Conservation (phyloP, 1,140 invertebrate species). For the Lysiphlebus fabarum region DNA sequence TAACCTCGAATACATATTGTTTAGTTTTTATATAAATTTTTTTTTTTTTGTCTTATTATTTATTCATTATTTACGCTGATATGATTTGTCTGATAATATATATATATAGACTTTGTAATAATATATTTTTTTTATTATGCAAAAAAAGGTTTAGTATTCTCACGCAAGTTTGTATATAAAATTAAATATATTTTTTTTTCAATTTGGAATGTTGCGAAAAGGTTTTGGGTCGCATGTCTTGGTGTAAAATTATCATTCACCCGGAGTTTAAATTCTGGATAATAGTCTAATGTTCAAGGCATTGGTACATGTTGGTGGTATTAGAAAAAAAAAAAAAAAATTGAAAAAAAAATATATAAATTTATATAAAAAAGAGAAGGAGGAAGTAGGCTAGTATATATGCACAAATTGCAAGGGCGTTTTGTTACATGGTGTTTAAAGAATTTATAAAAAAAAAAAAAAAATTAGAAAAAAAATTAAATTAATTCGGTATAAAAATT, state of each 20-base stretch:
- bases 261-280: background rate
- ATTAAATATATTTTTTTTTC: background rate
- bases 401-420: slow-evolving; percentile 20
- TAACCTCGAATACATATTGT: no score
- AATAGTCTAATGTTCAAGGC: background rate
- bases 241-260: slow-evolving; percentile 9
- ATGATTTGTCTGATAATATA: no score
- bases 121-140: background rate
- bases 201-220: background rate
- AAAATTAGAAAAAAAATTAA: no score
- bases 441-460: background rate
- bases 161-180: slow-evolving; percentile 2
- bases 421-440: slow-evolving; percentile 2
- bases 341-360: no score
- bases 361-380: background rate
- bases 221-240: slow-evolving; percentile 11
- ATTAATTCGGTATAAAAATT: background rate
- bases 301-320: background rate
- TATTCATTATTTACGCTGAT: no score
- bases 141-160: slow-evolving; percentile 6
- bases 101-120: no score
- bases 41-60: no score
- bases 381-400: slow-evolving; percentile 10
- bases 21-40: no score
- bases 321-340: no score